Base-by-base conservation (phyloP, 1,140 invertebrate genomes). In the Drosophila bocqueti region DNA sequence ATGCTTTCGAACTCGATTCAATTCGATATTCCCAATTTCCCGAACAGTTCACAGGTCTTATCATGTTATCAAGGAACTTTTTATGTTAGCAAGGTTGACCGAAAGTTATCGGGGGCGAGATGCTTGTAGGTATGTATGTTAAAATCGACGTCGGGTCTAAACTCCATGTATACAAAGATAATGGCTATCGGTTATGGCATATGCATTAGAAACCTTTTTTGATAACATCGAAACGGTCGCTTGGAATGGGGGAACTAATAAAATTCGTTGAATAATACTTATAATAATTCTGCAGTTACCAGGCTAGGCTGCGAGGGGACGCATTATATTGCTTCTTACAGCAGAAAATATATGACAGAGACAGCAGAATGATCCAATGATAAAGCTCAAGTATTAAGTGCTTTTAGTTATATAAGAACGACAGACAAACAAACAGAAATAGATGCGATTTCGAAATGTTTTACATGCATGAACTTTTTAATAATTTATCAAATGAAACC, bases 121-220 rank as follows among this genome's bases (percentile, higher is more conserved):
- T 55, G 64, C 47, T 46, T 68, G 36, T 71, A 68, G 49, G 67
- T 71, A 71, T 71, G 67, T 71, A 71, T 71, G 67, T 71, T 71
- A 68, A 40, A 55, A 34, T 47, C 21, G 21, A 38, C 47, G 64
- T 38, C 40, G 67, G 67, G 67, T 71, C 67, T 71, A 71, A 71
- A 71, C 49, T 71, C 64, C 67, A 71, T 55, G 67, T 71, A 26
- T 29, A 71, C 50, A 68, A 67, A 68, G 67, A 71, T 71, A 71
- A 46, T 69, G 67, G 67, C 67, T 71, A 68, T 71, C 67, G 26
- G 63, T 29, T 24, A 29, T 36, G 46, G 66, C 66, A 54, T 36
- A 46, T 10, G 31, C 26, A 68, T 45, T 29, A 8, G 42, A 64
- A 55, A 55, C 64, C 34, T 26, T 54, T 54, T 31, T 24, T 57